Evolutionary conservation across 2,797 vertebrate genomes (phyloP), one percentile per base, ranked within the genome.

Genomic region (Lindbergichthys nudifrons): DNA sequence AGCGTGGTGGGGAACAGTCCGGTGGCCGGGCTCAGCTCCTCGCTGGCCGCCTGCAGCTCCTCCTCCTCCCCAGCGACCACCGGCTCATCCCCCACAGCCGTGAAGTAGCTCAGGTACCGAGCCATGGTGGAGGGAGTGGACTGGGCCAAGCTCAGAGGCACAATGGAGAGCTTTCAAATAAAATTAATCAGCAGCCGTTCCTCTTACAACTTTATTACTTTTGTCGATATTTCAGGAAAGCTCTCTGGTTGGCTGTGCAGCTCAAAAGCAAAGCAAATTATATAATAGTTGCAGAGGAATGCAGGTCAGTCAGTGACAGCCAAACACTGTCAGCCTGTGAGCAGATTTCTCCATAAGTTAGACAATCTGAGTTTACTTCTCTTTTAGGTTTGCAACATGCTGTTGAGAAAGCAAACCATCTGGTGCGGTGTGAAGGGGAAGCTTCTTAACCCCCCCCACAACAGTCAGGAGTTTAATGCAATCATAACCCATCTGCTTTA

Each of bases 71-170:
- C 26, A 26, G 26, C 87, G 51, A 60, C 72, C 0, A 88, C 71
- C 0, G 95, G 93, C 43, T 93, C 77, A 0, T 99, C 97, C 0
- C 98, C 98, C 21, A 98, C 97, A 3, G 96, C 93, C 0, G 96
- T 98, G 94, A 99, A 98, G 73, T 96, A 93, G 82, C 80, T 96
- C 91, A 99, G 91, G 89, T 96, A 97, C 52, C n/a, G 92, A 74
- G 96, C 92, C 98, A 99, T 99, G 64, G 45, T 69, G 23, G 42
- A 47, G 26, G 52, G 66, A 43, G 36, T 41, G 57, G 41, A 32
- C 32, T 45, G 0, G 21, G 61, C 54, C 66, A 32, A 45, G 53
- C 46, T 62, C 73, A 39, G 1, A 42, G 47, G 14, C 46, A 61
- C 10, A 39, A 70, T 2, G 23, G 2, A 71, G 8, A 9, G 3